phyloP scores from a whole-genome alignment of 2,888 invertebrate species.

The Spisula solida region DNA sequence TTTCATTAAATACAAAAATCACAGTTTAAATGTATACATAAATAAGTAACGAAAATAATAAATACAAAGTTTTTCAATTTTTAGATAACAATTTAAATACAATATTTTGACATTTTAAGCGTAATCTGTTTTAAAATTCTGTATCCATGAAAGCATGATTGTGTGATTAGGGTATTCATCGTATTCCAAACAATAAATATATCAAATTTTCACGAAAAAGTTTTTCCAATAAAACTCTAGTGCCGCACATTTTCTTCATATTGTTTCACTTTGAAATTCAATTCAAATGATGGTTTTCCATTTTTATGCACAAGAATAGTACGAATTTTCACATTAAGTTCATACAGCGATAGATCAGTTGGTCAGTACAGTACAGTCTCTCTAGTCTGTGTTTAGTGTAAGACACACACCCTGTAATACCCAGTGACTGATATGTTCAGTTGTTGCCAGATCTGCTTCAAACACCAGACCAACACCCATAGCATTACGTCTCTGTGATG shows the following conservation, averaged over 20 bases:
- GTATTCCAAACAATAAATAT: too few relatives aligned
- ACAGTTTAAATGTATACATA: too few relatives aligned
- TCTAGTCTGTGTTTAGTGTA: constrained; percentile 93
- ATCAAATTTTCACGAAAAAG: too few relatives aligned
- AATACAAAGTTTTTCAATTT: too few relatives aligned
- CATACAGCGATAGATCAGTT: not conserved
- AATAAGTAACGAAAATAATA: too few relatives aligned
- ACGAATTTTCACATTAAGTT: not conserved
- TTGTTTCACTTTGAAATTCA: not conserved
- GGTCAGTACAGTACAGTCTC: not conserved
- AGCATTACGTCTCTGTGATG: constrained; percentile 94
- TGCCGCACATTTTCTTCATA: not conserved
- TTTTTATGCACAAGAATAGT: not conserved
- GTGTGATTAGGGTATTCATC: too few relatives aligned
- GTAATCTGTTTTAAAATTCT: too few relatives aligned
- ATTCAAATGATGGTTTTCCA: not conserved
- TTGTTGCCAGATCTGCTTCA: constrained; percentile 94
- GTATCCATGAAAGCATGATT: too few relatives aligned
- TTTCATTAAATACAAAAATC: too few relatives aligned
- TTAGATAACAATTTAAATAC: too few relatives aligned
- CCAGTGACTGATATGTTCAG: constrained; percentile 96
- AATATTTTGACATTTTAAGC: too few relatives aligned
- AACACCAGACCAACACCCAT: constrained; percentile 97
- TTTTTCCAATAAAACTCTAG: not conserved
- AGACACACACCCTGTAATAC: constrained; percentile 96